Conservation (phyloP, 2,888 invertebrate genomes). For the Philonicus albiceps region DNA sequence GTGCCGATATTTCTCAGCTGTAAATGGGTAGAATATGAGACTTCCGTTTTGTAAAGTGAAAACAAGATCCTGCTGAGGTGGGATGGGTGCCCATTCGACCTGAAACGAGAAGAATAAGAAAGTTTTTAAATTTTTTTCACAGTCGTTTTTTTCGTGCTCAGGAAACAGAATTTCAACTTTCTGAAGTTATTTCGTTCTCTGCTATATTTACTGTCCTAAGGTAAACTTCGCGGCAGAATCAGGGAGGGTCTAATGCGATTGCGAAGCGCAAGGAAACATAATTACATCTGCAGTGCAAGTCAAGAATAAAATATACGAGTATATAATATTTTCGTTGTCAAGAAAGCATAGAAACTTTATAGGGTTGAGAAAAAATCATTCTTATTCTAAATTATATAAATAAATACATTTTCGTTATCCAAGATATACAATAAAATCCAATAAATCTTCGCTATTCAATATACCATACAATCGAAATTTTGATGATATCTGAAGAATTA, state of each 20-base stretch:
- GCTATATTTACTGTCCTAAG: background rate
- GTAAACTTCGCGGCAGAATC: background rate
- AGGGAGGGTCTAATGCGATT: background rate
- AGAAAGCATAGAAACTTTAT: background rate
- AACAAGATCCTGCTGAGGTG: constrained; percentile 74
- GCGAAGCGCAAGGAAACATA: background rate
- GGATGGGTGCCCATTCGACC: constrained; percentile 80
- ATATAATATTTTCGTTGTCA: background rate
- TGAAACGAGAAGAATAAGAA: constrained; percentile 55
- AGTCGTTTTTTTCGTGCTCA: background rate
- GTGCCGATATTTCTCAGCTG: constrained; percentile 79
- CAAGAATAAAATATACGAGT: background rate
- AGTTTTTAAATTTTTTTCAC: background rate
- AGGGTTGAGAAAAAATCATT: background rate
- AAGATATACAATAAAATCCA: no score
- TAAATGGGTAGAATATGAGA: constrained; percentile 84
- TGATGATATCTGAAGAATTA: no score
- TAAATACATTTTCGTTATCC: no score
- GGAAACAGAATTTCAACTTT: background rate
- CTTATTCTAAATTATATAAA: no score
- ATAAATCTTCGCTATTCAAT: no score
- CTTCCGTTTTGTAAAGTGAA: constrained; percentile 83
- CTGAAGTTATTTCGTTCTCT: background rate
- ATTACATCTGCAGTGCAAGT: background rate
- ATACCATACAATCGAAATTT: no score